These are phyloP conservation scores for Cyphomyrus discorhynchus DNA, from an alignment of 2,113 vertebrate species.

Conservation along the genomic window DNA sequence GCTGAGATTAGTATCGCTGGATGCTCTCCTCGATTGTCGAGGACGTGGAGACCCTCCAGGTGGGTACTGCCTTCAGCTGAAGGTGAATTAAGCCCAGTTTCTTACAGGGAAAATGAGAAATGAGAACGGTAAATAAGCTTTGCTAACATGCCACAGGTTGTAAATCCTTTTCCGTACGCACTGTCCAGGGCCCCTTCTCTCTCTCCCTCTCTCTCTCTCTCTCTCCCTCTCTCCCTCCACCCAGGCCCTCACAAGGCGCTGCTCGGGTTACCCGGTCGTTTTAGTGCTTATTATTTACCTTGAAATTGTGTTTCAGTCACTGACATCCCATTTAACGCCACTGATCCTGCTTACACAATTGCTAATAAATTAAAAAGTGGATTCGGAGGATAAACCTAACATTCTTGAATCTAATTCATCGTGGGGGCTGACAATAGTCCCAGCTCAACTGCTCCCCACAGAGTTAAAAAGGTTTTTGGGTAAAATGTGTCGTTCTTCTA, in stretches of 20 bases:
- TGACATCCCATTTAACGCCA: constrained; percentile 77
- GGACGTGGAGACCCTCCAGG: not conserved
- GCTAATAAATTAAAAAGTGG: constrained; percentile 78
- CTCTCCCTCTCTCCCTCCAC: not conserved
- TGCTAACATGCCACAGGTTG: not conserved
- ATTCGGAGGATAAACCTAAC: constrained; percentile 75
- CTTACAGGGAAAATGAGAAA: not conserved
- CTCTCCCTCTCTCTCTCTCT: not conserved
- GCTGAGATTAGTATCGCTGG: not conserved
- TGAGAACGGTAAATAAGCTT: not conserved
- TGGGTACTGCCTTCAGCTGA: not conserved
- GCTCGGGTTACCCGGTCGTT: constrained; percentile 72
- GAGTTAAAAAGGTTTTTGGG: constrained; percentile 70
- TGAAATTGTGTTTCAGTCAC: constrained; percentile 72
- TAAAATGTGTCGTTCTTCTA: constrained; percentile 59
- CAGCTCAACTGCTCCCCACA: constrained; percentile 58
- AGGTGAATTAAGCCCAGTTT: not conserved
- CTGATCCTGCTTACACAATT: constrained; percentile 75
- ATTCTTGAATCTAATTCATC: constrained; percentile 76
- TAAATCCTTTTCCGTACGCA: not conserved
- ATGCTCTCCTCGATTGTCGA: not conserved
- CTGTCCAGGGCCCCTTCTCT: not conserved
- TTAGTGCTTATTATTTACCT: constrained; percentile 80
- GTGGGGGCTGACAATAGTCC: constrained; percentile 67
- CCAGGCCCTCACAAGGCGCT: constrained; percentile 25